Percentiles rank a stretch among this genome's conserved stretches.
phyloP scores from a whole-genome alignment of 2,888 invertebrate genomes.

The Bugulina stolonifera region DNA sequence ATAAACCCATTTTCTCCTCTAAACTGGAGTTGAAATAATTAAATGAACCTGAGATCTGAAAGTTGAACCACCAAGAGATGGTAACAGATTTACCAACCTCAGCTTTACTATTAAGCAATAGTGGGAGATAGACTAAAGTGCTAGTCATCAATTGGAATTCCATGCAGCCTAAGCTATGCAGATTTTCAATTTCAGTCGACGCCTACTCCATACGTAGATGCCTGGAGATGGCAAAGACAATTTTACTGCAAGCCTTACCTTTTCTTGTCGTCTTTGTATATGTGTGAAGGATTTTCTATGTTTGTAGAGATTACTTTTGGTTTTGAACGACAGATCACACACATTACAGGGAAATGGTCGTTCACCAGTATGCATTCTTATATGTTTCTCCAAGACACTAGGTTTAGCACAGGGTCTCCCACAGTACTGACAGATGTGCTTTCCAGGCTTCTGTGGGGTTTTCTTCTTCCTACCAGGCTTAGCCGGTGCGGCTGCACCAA shows the following conservation, averaged over 20 bases:
- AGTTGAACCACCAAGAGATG: no score
- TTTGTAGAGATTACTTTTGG: constrained; percentile 85
- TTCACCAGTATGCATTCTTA: constrained; percentile 86
- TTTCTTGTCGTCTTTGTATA: not conserved
- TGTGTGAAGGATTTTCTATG: constrained; percentile 63
- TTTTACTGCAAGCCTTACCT: constrained; percentile 5
- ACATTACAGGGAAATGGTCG: constrained; percentile 81
- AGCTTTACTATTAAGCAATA: no score
- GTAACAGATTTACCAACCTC: no score
- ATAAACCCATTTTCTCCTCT: no score
- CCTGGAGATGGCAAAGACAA: no score
- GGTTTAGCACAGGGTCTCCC: constrained; percentile 84
- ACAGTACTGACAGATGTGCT: constrained; percentile 81
- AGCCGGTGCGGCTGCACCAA: not conserved
- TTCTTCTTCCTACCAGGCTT: constrained; percentile 29
- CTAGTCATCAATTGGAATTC: no score
- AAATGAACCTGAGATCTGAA: no score
- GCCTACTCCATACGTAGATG: no score
- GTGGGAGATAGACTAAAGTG: no score
- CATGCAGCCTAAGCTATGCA: no score
- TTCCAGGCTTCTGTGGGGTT: constrained; percentile 55
- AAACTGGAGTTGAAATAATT: no score
- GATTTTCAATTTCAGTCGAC: no score
- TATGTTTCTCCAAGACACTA: constrained; percentile 86
- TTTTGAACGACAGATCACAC: constrained; percentile 88